Percentiles rank a stretch among this genome's conserved stretches.
phyloP scores from a whole-genome alignment of 2,888 invertebrate species.

The Rotaria sp. region DNA sequence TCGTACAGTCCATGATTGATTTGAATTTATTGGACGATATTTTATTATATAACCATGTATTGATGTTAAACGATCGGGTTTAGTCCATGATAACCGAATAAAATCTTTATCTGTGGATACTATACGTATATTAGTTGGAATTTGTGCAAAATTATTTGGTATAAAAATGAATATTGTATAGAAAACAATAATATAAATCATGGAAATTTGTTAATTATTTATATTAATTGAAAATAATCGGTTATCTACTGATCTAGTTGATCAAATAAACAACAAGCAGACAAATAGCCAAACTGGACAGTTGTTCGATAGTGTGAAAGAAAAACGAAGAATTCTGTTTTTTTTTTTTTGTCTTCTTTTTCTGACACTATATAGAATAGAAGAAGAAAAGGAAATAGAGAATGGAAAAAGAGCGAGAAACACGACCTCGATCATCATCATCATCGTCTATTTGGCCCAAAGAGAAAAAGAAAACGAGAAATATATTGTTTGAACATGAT shows the following conservation, averaged over 20 bases:
- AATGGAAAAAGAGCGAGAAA: not conserved
- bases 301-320: not conserved
- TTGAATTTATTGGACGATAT: not conserved
- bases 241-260: not conserved
- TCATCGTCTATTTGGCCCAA: not conserved
- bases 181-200: not conserved
- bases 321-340: not conserved
- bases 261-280: conserved; percentile 13
- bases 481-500: not conserved
- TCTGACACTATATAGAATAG: conserved; percentile 11
- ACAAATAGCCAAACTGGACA: conserved; percentile 9
- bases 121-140: not conserved
- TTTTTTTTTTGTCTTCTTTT: not conserved
- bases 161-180: not conserved
- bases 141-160: not conserved
- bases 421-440: conserved; percentile 23
- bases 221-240: conserved; percentile 4
- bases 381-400: not conserved
- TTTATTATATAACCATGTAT: conserved; percentile 7
- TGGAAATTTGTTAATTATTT: not conserved
- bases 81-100: not conserved
- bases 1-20: not conserved
- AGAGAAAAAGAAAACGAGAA: conserved; percentile 4
- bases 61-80: not conserved
- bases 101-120: not conserved